phyloP scores from a whole-genome alignment of 2,888 invertebrate species.

The Acronicta leporina region DNA sequence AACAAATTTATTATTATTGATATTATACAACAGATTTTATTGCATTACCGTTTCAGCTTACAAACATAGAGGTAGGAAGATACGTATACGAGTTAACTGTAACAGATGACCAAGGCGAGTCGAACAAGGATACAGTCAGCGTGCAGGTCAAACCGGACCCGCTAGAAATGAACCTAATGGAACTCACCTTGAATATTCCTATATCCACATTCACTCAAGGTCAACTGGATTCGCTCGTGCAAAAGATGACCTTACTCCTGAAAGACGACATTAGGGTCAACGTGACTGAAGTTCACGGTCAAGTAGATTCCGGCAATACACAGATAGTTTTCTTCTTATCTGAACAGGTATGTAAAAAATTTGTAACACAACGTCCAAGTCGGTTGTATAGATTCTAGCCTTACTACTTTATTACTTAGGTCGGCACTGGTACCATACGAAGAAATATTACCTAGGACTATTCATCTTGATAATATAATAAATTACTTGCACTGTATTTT shows the following conservation, averaged over 20 bases:
- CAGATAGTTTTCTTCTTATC: slow-evolving; percentile 92
- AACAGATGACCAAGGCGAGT: slow-evolving; percentile 96
- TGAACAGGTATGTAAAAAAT: slow-evolving; percentile 85
- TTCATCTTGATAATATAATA: too few species aligned
- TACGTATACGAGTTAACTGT: slow-evolving; percentile 97
- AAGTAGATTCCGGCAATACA: slow-evolving; percentile 90
- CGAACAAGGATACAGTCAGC: slow-evolving; percentile 94
- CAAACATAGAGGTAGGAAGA: slow-evolving; percentile 95
- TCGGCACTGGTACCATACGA: too few species aligned
- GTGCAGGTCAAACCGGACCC: slow-evolving; percentile 94
- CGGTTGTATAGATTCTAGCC: too few species aligned
- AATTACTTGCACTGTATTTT: too few species aligned
- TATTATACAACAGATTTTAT: too few species aligned
- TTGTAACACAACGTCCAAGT: too few species aligned
- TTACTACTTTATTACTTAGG: too few species aligned
- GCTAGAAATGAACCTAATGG: slow-evolving; percentile 92
- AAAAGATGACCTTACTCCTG: slow-evolving; percentile 94
- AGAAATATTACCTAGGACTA: too few species aligned
- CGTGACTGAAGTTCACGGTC: slow-evolving; percentile 88
- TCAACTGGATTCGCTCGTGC: slow-evolving; percentile 93
- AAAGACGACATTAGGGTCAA: slow-evolving; percentile 92
- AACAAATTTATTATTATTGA: too few species aligned
- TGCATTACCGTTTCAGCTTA: slow-evolving; percentile 84
- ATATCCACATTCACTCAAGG: slow-evolving; percentile 86
- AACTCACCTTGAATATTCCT: slow-evolving; percentile 94